Conservation (phyloP, 2,113 vertebrate genomes). For the Xenus cinereus region DNA sequence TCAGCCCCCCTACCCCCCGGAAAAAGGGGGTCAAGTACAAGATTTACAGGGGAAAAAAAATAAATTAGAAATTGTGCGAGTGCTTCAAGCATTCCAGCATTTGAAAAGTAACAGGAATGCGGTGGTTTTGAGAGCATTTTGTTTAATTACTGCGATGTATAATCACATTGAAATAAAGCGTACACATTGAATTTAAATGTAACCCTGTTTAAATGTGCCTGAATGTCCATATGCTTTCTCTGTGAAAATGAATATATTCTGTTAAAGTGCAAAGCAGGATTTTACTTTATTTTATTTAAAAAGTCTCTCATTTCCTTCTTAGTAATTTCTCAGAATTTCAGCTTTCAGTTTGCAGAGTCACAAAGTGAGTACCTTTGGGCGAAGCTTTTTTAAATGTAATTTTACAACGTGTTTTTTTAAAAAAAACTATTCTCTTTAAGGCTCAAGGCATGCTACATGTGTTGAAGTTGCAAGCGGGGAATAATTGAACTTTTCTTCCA, state of each 20-base stretch:
- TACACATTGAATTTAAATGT: neutral
- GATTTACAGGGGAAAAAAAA: neutral
- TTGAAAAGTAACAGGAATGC: neutral
- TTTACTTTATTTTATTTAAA: neutral
- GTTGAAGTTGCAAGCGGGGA: neutral
- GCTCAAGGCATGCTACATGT: accelerated
- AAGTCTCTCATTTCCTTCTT: neutral
- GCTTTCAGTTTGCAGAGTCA: neutral
- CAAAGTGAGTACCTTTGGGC: neutral
- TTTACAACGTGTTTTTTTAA: neutral
- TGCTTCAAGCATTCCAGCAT: neutral
- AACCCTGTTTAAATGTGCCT: neutral
- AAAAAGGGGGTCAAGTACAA: neutral
- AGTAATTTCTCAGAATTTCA: neutral
- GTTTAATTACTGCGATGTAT: neutral
- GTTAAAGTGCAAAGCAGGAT: neutral
- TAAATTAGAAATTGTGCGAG: neutral
- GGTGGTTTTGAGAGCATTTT: neutral
- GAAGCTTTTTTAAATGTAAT: neutral
- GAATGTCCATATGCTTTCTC: accelerated
- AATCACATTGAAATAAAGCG: neutral
- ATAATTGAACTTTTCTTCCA: neutral
- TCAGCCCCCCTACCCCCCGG: neutral
- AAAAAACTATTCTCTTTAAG: neutral
- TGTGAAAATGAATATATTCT: neutral